Conservation (phyloP, 2,797 vertebrate species). For the Leptodactylus fallax region DNA sequence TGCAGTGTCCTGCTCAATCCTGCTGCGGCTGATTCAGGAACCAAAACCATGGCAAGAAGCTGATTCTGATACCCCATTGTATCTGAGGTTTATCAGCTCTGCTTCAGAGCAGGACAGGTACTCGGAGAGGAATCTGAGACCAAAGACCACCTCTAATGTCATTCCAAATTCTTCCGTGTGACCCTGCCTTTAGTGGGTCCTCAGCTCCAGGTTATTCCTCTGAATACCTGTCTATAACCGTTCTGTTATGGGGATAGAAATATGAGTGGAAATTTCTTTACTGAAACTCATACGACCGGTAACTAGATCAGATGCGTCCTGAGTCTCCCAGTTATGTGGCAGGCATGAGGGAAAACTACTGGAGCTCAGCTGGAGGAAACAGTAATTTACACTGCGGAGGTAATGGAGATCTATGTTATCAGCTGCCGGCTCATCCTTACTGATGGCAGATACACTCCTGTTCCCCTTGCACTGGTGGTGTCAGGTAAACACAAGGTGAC, state of each 20-base stretch:
- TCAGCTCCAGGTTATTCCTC: not conserved
- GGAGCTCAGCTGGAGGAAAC: slow-evolving; percentile 46
- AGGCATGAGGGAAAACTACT: not conserved
- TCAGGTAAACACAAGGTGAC: slow-evolving; percentile 43
- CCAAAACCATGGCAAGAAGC: too few species aligned
- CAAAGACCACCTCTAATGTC: too few species aligned
- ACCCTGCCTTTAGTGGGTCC: too few species aligned
- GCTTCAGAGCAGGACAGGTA: too few species aligned
- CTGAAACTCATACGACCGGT: not conserved
- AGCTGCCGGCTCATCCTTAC: slow-evolving; percentile 29
- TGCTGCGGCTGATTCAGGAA: too few species aligned
- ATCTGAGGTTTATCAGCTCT: too few species aligned
- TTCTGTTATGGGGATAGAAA: not conserved
- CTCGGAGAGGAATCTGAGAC: too few species aligned
- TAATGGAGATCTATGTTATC: slow-evolving; percentile 49
- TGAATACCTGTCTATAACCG: not conserved
- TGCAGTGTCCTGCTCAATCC: too few species aligned
- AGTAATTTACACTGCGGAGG: slow-evolving; percentile 45
- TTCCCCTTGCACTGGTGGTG: slow-evolving; percentile 10
- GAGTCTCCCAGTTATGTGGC: not conserved
- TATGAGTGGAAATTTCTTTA: not conserved
- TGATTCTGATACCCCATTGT: too few species aligned
- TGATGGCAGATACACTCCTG: slow-evolving; percentile 37
- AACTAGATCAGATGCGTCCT: not conserved
- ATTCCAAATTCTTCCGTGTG: too few species aligned